A percentile compares a stretch with the other conserved stretches of the same genome.
phyloP scores from a whole-genome alignment of 2,797 vertebrate genomes.

The Rhabdomys pumilio region DNA sequence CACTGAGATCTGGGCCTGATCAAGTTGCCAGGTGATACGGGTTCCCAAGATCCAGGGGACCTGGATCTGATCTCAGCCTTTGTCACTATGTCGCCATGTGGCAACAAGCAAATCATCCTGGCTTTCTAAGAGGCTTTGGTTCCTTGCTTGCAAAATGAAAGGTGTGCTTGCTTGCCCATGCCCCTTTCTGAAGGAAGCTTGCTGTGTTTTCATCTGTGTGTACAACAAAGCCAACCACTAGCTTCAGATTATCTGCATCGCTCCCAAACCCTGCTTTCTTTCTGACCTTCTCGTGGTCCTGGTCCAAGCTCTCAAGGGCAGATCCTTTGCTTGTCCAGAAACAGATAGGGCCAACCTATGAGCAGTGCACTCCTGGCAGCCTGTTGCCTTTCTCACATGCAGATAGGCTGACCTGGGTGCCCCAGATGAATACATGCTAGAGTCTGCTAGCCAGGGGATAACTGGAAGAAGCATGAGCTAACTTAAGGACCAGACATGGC shows the following conservation, averaged over 20 bases:
- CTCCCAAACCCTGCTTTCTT: not conserved
- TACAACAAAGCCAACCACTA: not conserved
- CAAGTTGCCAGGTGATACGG: not conserved
- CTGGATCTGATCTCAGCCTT: not conserved
- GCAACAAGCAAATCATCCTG: not conserved
- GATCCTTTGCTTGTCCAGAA: not conserved
- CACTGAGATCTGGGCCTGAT: not conserved
- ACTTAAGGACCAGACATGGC: not conserved
- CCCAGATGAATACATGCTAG: not conserved
- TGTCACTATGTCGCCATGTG: not conserved
- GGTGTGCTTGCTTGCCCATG: too few relatives aligned
- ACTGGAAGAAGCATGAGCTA: not conserved
- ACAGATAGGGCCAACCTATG: rapidly evolving
- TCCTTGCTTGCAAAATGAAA: not conserved
- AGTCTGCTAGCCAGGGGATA: not conserved
- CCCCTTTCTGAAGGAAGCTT: not conserved
- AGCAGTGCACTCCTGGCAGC: not conserved
- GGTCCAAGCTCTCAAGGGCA: not conserved
- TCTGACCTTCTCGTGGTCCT: not conserved
- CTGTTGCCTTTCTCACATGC: not conserved
- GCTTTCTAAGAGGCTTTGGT: not conserved
- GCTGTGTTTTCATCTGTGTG: not conserved
- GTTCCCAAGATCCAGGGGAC: not conserved
- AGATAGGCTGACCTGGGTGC: not conserved
- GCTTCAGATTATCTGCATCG: not conserved